These are phyloP conservation scores for Pocillopora meandrina DNA, from an alignment of 92 coral and sea anemone genomes.

Conservation along the genomic window DNA sequence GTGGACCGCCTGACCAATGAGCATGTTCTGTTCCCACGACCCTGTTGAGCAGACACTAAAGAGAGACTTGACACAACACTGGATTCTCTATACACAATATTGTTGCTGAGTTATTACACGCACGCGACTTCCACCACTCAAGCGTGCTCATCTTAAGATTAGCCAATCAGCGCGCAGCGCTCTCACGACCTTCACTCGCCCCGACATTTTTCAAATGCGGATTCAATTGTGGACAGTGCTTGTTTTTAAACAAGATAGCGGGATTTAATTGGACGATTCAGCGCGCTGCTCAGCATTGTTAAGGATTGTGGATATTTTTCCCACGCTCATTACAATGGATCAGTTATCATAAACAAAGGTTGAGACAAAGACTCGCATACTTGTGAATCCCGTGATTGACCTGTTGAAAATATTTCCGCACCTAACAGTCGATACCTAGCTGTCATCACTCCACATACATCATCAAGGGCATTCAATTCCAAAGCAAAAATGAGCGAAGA, in stretches of 20 bases:
- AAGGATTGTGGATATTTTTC: slow-evolving; percentile 45
- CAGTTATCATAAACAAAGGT: slow-evolving; percentile 54
- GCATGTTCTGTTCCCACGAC: slow-evolving; percentile 75
- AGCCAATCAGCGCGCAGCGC: slow-evolving; percentile 45
- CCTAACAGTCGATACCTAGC: not conserved
- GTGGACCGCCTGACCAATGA: slow-evolving; percentile 44
- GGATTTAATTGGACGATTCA: slow-evolving; percentile 27
- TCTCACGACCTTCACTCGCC: slow-evolving; percentile 55
- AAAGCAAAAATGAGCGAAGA: slow-evolving; percentile 59
- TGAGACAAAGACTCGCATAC: slow-evolving; percentile 28
- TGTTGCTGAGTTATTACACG: slow-evolving; percentile 28
- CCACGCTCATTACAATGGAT: slow-evolving; percentile 69
- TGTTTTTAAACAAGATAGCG: slow-evolving; percentile 46
- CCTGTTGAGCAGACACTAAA: slow-evolving; percentile 10
- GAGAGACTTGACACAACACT: slow-evolving; percentile 25
- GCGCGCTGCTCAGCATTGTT: slow-evolving; percentile 5
- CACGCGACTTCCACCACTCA: slow-evolving; percentile 64
- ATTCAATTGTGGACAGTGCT: slow-evolving; percentile 33
- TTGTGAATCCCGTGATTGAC: not conserved
- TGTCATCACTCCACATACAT: not conserved
- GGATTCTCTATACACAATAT: slow-evolving; percentile 34
- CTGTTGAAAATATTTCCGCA: not conserved
- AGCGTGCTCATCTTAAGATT: slow-evolving; percentile 48
- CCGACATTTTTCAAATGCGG: slow-evolving; percentile 18
- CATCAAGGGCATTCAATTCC: not conserved